A percentile compares a stretch with the other conserved stretches of the same genome.
phyloP scores from a whole-genome alignment of 2,113 vertebrate species.

The Anser cygnoides region DNA sequence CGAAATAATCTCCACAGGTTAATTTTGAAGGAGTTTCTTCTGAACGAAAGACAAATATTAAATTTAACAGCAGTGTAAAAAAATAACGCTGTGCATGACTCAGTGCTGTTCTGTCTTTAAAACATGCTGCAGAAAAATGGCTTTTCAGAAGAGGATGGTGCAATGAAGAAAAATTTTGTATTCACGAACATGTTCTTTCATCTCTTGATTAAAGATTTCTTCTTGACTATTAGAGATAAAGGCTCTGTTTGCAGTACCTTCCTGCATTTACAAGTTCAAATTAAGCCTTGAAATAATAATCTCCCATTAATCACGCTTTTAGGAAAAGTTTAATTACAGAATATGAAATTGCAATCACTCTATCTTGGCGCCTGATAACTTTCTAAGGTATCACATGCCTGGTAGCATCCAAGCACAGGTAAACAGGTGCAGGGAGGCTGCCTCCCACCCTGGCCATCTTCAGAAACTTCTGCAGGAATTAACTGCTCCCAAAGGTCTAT shows the following conservation, averaged over 20 bases:
- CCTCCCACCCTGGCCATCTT: not conserved
- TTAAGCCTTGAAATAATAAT: not conserved
- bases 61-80: not conserved
- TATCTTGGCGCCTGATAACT: not conserved
- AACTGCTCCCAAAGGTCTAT: not conserved
- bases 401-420: not conserved
- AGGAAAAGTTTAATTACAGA: not conserved
- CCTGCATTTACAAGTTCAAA: not conserved
- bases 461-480: fast-evolving
- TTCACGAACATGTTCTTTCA: not conserved
- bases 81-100: not conserved
- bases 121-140: not conserved
- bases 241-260: not conserved
- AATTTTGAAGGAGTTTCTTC: not conserved
- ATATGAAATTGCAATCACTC: not conserved
- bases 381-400: not conserved
- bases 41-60: not conserved
- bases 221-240: not conserved
- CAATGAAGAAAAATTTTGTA: not conserved
- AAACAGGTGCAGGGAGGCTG: not conserved
- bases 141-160: not conserved
- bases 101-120: not conserved
- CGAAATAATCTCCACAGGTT: not conserved
- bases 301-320: not conserved
- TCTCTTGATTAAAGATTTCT: slow-evolving; percentile 11